Evolutionary conservation across 2,113 vertebrate species (phyloP).

Genomic region (Ivindomyrus marchei): DNA sequence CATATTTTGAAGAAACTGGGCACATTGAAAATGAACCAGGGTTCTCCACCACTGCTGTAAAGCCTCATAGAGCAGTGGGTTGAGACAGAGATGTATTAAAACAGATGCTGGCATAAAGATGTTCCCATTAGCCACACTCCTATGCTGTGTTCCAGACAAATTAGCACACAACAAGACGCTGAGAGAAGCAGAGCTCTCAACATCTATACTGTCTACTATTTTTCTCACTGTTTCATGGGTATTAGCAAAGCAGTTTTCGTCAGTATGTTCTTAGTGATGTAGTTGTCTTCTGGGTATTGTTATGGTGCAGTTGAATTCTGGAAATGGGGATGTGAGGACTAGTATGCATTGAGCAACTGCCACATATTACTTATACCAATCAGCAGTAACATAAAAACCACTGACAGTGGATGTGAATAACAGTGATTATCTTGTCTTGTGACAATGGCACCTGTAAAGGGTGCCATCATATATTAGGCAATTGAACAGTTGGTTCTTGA

Average conservation of each 20-base stretch:
- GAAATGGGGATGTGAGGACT: background rate
- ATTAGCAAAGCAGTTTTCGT: conserved; percentile 8
- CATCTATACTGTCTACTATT: background rate
- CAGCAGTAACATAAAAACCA: background rate
- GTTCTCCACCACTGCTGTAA: background rate
- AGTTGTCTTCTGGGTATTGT: background rate
- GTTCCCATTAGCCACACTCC: background rate
- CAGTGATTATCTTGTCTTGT: background rate
- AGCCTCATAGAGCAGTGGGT: background rate
- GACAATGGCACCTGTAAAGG: background rate
- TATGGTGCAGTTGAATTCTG: background rate
- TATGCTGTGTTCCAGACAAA: background rate
- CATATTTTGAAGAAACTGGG: background rate
- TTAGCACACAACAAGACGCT: background rate
- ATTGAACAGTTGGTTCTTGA: background rate
- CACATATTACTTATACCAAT: background rate
- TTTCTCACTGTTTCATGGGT: background rate
- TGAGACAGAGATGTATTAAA: background rate
- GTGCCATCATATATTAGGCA: background rate
- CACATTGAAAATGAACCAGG: background rate
- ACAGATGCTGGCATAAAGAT: background rate
- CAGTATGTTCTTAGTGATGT: background rate
- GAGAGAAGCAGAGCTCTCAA: background rate
- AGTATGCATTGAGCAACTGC: background rate
- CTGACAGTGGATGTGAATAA: background rate